Evolutionary conservation across 2,888 invertebrate genomes (phyloP), one percentile per base, ranked within the genome.

Genomic region (Blomia tropicalis): DNA sequence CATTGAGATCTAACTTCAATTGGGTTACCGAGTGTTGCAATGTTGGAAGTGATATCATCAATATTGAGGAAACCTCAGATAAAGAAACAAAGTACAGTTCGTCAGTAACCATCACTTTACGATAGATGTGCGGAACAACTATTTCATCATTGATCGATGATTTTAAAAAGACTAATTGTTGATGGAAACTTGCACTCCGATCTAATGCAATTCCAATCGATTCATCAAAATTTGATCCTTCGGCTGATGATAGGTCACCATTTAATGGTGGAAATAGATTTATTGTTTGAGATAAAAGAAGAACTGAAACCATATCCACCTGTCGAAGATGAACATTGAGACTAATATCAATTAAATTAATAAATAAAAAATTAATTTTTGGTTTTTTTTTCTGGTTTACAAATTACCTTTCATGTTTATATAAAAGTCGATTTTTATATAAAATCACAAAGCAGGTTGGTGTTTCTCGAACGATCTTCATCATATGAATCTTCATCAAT

Each of bases 81-180:
- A 62, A 43, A 23, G 27, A 11, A 23, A 62, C 51, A 4, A 62
- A 31, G 30, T 32, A 62, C 29, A 62, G 23, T 1, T 62, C 43
- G 2, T 43, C 44, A 1, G 30, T 43, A 19, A 62, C 47, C 19
- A 43, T 4, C 3, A 62, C 19, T 41, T 30, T 62, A 27, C 62
- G 14, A 25, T 58, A 62, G 14, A 62, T 58, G 25, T 62, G 41
- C 22, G 62, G 62, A 30, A 62, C 29, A 17, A 43, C 30, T n/a
- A 62, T 19, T 27, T 58, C 29, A 27, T 17, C 29, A n/a, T 61
- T 53, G 11, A 25, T 23, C n/a, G 43, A 32, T 32, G 62, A 62
- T 27, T 43, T 17, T 25, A 62, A 58, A 58, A 62, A 62, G 23
- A 62, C 58, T 36, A 62, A 58, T 30, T 41, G 58, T 25, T 62